Conservation (phyloP, 2,888 invertebrate species). For the Spilarctia lutea region DNA sequence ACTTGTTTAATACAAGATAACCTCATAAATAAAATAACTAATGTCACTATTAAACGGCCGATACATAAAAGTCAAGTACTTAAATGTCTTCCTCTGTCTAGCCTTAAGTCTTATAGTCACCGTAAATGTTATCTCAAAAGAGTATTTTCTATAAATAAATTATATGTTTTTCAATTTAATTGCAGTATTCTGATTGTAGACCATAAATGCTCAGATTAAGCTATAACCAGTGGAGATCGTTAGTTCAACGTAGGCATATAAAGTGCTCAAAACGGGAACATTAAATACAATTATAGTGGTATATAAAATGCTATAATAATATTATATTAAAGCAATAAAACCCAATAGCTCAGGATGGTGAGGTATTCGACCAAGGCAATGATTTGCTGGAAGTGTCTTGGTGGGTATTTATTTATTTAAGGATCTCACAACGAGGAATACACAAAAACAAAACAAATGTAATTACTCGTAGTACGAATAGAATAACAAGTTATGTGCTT, state of each 20-base stretch:
- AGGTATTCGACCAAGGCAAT: slow-evolving; percentile 33
- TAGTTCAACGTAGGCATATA: slow-evolving; percentile 34
- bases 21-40: background rate
- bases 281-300: slow-evolving; percentile 51
- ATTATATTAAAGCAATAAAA: slow-evolving; percentile 67
- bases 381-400: slow-evolving; percentile 40
- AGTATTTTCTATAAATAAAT: slow-evolving; percentile 2
- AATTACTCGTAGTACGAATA: no score
- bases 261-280: slow-evolving; percentile 42
- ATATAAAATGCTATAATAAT: slow-evolving; percentile 56
- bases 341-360: slow-evolving; percentile 59
- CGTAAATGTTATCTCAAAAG: background rate
- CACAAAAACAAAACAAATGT: no score
- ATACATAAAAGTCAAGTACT: background rate
- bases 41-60: background rate
- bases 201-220: slow-evolving; percentile 12
- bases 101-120: background rate
- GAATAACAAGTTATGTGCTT: no score
- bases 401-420: no score
- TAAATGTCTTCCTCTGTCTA: background rate
- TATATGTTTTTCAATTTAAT: background rate
- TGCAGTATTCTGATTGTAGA: background rate
- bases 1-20: background rate
- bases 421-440: no score
- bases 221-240: slow-evolving; percentile 4